Evolutionary conservation across 2,113 vertebrate genomes (phyloP).

Genomic region (Elephantulus edwardii): DNA sequence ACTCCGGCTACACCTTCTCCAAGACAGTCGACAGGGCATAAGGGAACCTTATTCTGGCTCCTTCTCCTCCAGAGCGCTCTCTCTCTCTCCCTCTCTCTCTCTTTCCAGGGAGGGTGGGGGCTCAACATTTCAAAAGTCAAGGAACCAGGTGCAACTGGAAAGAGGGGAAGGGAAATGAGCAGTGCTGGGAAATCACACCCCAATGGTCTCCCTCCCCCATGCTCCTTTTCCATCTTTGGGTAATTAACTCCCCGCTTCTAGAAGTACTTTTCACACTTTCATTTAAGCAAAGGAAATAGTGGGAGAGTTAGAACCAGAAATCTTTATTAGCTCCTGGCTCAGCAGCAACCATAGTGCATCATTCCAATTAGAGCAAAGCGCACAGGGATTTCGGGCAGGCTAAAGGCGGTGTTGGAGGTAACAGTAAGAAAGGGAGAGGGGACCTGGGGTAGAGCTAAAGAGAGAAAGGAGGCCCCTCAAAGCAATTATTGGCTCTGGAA

Average conservation of each 20-base stretch:
- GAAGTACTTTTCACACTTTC: conserved; percentile 23
- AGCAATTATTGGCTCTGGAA: neutral
- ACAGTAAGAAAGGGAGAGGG: neutral
- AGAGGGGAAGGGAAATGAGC: conserved; percentile 19
- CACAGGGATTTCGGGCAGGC: neutral
- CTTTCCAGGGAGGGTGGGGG: accelerated
- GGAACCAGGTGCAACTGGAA: conserved; percentile 22
- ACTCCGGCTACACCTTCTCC: too few relatives aligned
- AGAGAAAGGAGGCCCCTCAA: neutral
- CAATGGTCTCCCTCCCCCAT: neutral
- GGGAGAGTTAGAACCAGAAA: conserved; percentile 45
- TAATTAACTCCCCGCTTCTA: conserved; percentile 26
- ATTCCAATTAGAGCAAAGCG: conserved; percentile 29
- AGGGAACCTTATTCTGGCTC: neutral
- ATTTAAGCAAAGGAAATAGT: conserved; percentile 45
- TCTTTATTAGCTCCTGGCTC: conserved; percentile 16
- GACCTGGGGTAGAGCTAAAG: neutral
- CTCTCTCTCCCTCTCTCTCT: neutral
- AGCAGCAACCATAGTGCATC: neutral
- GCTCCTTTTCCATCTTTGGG: neutral
- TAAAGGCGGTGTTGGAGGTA: neutral
- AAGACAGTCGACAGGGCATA: too few relatives aligned
- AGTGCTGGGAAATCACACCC: neutral
- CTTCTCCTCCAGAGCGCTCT: neutral
- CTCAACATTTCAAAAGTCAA: neutral